phyloP scores from a whole-genome alignment of 2,888 invertebrate genomes.

The Lasioglossum morio region DNA sequence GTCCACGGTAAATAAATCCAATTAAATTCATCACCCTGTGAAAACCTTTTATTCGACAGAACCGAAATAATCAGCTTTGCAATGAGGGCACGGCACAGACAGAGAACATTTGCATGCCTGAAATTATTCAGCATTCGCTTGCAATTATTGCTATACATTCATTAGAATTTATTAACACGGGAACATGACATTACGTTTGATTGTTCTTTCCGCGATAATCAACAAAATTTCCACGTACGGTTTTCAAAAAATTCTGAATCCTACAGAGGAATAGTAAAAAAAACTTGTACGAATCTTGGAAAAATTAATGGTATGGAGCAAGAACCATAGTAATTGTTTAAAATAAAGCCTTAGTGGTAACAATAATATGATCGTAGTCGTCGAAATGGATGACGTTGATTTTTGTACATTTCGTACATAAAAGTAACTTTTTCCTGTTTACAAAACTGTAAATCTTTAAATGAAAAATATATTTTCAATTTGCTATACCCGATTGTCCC shows the following conservation, averaged over 20 bases:
- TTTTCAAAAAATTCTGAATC: neutral
- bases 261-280: neutral
- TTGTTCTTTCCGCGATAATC: neutral
- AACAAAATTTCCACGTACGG: neutral
- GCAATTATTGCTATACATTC: neutral
- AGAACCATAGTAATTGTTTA: neutral
- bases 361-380: neutral
- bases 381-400: neutral
- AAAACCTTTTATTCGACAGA: neutral
- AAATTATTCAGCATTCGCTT: neutral
- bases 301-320: neutral
- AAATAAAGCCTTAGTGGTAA: neutral
- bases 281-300: neutral
- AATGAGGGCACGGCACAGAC: neutral
- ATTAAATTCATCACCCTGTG: conserved; percentile 8
- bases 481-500: too few species aligned
- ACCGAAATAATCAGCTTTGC: conserved; percentile 28
- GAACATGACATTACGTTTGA: neutral
- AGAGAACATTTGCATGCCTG: neutral
- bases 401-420: neutral
- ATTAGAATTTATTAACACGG: neutral
- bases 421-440: neutral
- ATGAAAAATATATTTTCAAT: too few species aligned
- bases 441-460: neutral
- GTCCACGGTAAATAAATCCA: conserved; percentile 14